Base-by-base conservation (phyloP, 2,888 invertebrate genomes). In the Nymphalis polychloros region DNA sequence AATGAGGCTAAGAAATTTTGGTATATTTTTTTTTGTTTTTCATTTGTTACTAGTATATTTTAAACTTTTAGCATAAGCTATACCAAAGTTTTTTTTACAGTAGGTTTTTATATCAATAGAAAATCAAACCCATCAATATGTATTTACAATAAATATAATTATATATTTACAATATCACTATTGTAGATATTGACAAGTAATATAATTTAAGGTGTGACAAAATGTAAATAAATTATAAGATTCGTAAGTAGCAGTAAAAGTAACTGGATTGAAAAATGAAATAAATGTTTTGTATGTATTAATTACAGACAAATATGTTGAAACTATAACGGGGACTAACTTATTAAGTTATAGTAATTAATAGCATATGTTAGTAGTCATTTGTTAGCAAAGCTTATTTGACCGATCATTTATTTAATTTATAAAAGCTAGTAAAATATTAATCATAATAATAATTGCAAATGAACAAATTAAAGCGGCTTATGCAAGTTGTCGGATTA, bases 41-140 rank as follows among this genome's bases (percentile, higher is more conserved):
- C 7, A 31, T 55, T 31, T 27, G 41, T 41, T 41, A 13, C 3
- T 41, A 41, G 13, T 41, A 41, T 41, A 41, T 41, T 41, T 13
- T 41, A 41, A 41, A 41, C 41, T 13, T 41, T 41, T 41, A 41
- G 10, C 41, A 13, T 13, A 13, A 13, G 13, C 10, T 41, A 13
- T 41, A 53, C 53, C 53, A 55, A 55, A 55, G 31, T 55, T 31
- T 31, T 55, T 55, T 55, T 55, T 17, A 31, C 27, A 55, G 7
- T 23, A 23, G 16, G 52, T 27, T 55, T 53, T 55, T 55, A 17
- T 55, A 55, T 17, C n/a, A 16, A 27, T 31, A 7, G 8, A 31
- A 55, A 55, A 23, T 55, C 17, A n/a, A 31, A 17, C 7, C 17
- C 17, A 16, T 31, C 19, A 19, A 50, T 20, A 19, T 50, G 19